These are phyloP conservation scores for Lepidurus apus DNA, from an alignment of 1,140 invertebrate genomes.

Conservation along the genomic window DNA sequence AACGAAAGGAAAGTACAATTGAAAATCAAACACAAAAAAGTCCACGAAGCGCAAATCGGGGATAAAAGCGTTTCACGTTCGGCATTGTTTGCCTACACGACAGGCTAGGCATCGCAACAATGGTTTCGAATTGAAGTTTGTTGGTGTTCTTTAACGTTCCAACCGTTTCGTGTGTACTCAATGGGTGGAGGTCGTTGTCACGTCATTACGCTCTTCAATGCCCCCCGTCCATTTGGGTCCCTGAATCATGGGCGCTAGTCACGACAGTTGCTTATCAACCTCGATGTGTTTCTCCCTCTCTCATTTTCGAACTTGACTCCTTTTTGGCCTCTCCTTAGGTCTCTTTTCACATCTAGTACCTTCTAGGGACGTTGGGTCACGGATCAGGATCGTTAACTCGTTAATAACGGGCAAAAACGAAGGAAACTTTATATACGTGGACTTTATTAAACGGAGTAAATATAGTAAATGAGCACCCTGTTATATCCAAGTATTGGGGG, in stretches of 20 bases:
- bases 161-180: background rate
- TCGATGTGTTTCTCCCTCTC: background rate
- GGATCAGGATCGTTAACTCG: too few relatives aligned
- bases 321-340: too few relatives aligned
- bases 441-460: background rate
- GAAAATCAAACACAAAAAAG: too few relatives aligned
- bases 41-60: too few relatives aligned
- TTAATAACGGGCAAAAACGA: background rate
- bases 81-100: too few relatives aligned
- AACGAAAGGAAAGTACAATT: too few relatives aligned
- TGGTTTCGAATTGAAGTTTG: background rate
- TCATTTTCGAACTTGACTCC: background rate
- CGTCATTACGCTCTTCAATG: conserved; percentile 8
- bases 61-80: too few relatives aligned
- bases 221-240: background rate
- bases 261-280: conserved; percentile 4
- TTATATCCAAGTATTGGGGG: background rate
- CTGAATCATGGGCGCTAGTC: conserved; percentile 14
- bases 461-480: background rate
- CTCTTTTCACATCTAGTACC: too few relatives aligned
- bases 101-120: too few relatives aligned
- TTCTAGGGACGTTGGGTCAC: too few relatives aligned
- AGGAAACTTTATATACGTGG: background rate
- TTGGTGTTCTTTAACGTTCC: background rate
- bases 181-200: conserved; percentile 12